phyloP scores from a whole-genome alignment of 2,797 vertebrate genomes.

The Macrochelys suwanniensis region DNA sequence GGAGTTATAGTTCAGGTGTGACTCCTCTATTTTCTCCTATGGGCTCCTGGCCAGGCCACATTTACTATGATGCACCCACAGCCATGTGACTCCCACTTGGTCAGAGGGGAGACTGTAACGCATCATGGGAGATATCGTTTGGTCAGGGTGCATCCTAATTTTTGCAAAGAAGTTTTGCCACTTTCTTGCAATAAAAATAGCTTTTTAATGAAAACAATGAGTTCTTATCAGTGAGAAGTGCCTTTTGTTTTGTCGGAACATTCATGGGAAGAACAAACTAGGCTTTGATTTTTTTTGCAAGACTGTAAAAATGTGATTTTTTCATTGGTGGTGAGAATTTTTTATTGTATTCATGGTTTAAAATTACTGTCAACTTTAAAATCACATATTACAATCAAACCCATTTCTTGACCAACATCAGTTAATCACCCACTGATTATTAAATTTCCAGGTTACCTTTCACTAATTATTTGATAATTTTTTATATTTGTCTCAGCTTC shows the following conservation, averaged over 20 bases:
- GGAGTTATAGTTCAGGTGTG: neutral
- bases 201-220: neutral
- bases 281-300: accelerated
- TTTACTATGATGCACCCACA: neutral
- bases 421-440: slow-evolving; percentile 4
- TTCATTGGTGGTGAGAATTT: slow-evolving; percentile 13
- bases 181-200: neutral
- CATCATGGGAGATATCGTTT: neutral
- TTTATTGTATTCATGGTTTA: neutral
- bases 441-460: slow-evolving; percentile 47
- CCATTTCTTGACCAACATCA: neutral
- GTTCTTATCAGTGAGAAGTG: slow-evolving; percentile 9
- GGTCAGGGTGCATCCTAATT: accelerated
- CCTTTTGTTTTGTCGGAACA: neutral
- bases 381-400: neutral
- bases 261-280: neutral
- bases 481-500: neutral
- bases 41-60: neutral
- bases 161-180: neutral
- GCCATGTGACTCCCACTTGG: neutral
- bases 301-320: neutral
- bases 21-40: neutral
- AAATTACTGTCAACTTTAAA: neutral
- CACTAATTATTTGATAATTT: slow-evolving; percentile 19
- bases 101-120: too few species aligned